Percentiles rank a stretch among this genome's conserved stretches.
Conservation (phyloP, 2,113 vertebrate genomes). For the Crypturellus undulatus region DNA sequence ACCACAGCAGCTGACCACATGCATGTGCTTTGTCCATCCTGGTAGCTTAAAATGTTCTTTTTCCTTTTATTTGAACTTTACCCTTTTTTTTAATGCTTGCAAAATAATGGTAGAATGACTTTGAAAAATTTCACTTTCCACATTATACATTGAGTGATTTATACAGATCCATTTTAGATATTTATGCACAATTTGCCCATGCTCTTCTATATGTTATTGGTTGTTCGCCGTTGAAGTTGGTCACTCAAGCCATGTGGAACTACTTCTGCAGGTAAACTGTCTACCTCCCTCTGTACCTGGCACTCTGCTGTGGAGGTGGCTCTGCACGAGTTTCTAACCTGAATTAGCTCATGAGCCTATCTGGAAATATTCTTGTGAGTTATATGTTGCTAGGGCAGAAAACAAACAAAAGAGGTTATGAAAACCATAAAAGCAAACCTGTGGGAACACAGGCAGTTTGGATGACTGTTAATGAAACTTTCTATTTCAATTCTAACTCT, state of each 20-base stretch:
- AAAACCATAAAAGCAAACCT: neutral
- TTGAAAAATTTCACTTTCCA: neutral
- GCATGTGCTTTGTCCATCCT: neutral
- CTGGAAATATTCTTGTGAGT: neutral
- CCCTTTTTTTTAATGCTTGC: neutral
- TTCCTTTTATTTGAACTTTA: neutral
- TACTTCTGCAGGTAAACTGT: neutral
- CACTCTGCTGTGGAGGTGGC: neutral
- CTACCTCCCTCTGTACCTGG: neutral
- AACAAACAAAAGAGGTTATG: neutral
- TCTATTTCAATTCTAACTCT: neutral
- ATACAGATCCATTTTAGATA: neutral
- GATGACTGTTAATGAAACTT: slow-evolving; percentile 1
- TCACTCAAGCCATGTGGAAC: neutral
- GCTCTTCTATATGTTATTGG: neutral
- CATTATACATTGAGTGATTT: neutral
- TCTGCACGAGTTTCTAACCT: neutral
- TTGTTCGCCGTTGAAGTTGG: neutral
- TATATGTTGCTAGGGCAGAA: neutral
- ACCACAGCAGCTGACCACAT: neutral
- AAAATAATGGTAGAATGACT: neutral
- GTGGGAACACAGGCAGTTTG: neutral
- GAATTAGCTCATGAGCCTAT: neutral
- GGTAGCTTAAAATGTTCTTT: neutral
- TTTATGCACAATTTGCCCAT: neutral